phyloP scores from a whole-genome alignment of 2,888 invertebrate genomes.

The Holacanthella duospinosa region DNA sequence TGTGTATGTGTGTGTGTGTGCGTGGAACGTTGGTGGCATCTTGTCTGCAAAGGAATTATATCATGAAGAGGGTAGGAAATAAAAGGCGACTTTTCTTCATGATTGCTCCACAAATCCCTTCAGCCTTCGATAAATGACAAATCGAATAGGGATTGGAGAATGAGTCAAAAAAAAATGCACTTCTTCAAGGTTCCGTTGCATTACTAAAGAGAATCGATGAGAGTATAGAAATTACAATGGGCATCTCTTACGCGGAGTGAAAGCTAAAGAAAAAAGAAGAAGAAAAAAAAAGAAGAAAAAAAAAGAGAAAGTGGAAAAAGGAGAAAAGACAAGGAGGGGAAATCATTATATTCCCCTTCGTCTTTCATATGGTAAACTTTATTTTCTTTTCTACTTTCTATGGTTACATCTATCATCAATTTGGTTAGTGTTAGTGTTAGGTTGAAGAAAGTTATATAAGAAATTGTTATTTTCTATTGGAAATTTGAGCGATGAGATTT shows the following conservation, averaged over 20 bases:
- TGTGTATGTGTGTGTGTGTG: too few relatives aligned
- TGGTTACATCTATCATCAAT: constrained; percentile 6
- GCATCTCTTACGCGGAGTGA: background rate
- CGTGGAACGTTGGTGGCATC: too few relatives aligned
- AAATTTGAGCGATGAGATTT: too few relatives aligned
- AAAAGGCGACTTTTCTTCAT: constrained; percentile 24
- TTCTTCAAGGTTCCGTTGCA: background rate
- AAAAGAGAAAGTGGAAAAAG: background rate
- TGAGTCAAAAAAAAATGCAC: background rate
- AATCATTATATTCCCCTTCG: constrained; percentile 33
- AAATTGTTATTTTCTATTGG: too few relatives aligned
- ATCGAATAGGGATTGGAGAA: constrained; percentile 26
- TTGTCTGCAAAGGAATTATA: too few relatives aligned
- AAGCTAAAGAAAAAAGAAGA: background rate
- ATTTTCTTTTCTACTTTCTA: background rate
- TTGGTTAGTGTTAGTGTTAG: too few relatives aligned
- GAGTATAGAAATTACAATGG: background rate
- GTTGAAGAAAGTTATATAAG: constrained; percentile 26
- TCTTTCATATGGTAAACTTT: background rate
- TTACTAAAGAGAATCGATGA: background rate
- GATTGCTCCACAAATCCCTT: constrained; percentile 36
- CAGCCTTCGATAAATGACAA: constrained; percentile 37
- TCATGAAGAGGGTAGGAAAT: constrained; percentile 7
- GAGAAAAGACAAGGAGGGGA: constrained; percentile 8
- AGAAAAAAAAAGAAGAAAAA: background rate